phyloP scores from a whole-genome alignment of 2,797 vertebrate genomes.

The Pipistrellus kuhlii region DNA sequence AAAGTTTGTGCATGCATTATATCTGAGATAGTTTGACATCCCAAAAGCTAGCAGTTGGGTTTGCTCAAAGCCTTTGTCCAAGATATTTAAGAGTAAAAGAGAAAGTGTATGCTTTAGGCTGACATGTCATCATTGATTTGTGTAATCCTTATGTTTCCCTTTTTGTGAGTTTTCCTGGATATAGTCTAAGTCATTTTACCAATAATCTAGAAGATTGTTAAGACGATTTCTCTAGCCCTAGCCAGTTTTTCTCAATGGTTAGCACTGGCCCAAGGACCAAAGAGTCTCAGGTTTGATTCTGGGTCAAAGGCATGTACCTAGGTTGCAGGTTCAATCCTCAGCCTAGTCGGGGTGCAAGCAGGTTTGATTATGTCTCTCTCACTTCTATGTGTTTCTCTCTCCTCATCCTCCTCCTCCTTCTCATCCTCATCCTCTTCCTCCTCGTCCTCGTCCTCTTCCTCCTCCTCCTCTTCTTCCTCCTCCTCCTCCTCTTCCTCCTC shows the following conservation, averaged over 20 bases:
- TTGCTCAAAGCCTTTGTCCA: neutral
- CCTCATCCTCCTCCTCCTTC: no score
- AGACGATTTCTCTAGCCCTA: neutral
- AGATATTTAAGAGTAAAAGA: constrained; percentile 29
- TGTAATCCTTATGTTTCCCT: neutral
- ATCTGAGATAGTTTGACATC: neutral
- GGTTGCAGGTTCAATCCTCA: no score
- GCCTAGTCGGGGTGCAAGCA: no score
- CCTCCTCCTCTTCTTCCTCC: no score
- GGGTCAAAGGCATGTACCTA: no score
- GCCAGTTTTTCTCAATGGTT: no score
- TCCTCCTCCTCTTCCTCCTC: rapidly evolving
- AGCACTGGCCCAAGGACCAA: no score
- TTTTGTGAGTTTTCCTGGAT: neutral
- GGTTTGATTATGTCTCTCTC: no score
- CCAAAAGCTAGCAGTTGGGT: neutral
- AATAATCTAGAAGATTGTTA: neutral
- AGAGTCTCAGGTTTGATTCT: no score
- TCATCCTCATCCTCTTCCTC: no score
- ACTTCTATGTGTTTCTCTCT: no score
- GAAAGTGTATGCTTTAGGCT: neutral
- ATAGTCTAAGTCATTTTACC: neutral
- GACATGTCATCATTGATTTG: neutral
- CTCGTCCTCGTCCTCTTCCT: no score
- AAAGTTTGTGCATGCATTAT: neutral